phyloP scores from a whole-genome alignment of 2,888 invertebrate genomes.

The Cylindroiulus punctatus region DNA sequence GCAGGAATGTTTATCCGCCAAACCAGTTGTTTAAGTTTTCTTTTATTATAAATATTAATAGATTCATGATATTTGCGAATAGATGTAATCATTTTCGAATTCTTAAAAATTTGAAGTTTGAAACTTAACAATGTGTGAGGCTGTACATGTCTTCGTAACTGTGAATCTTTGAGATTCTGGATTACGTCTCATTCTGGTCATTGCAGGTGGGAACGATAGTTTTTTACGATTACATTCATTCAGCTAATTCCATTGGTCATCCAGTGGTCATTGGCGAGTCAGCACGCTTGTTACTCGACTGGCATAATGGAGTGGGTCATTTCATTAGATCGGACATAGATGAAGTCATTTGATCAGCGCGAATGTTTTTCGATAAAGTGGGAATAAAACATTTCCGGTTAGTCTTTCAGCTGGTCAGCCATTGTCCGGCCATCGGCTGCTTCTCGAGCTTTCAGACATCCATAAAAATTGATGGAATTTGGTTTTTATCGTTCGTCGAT shows the following conservation, averaged over 20 bases:
- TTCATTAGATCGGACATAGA: slow-evolving; percentile 2
- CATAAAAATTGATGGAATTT: slow-evolving; percentile 29
- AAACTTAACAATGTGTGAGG: too few species aligned
- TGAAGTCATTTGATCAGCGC: neutral
- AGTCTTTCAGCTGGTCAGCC: neutral
- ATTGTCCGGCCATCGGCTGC: neutral
- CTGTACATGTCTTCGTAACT: too few species aligned
- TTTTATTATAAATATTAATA: too few species aligned
- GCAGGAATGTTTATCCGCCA: too few species aligned
- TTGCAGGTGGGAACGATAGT: too few species aligned
- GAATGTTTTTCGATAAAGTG: neutral
- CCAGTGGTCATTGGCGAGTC: neutral
- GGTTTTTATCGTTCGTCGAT: slow-evolving; percentile 20
- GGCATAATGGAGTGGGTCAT: slow-evolving; percentile 23
- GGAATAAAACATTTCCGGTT: neutral
- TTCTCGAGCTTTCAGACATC: neutral
- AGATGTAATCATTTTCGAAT: too few species aligned
- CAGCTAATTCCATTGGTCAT: neutral
- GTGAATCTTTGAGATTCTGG: too few species aligned
- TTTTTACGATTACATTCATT: too few species aligned
- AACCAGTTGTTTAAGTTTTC: too few species aligned
- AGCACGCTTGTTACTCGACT: neutral
- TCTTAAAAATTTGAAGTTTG: too few species aligned
- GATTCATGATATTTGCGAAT: too few species aligned
- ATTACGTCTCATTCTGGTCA: too few species aligned